Evolutionary conservation across 2,888 invertebrate species (phyloP), one percentile per base, ranked within the genome.

Genomic region (Apamea sordens): DNA sequence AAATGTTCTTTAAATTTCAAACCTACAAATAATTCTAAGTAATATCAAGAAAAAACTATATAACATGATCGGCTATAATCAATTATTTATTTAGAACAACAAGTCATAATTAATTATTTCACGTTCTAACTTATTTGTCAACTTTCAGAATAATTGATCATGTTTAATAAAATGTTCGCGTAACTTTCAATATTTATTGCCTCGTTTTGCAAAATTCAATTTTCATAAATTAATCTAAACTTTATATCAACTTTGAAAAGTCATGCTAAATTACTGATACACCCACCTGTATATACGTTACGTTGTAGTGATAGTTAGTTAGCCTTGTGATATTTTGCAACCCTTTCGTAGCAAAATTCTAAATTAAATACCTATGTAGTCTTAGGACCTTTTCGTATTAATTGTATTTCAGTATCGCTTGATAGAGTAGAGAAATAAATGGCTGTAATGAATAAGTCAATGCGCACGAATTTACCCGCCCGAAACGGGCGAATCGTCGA

Each of bases 221-320:
- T 83, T 86, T 79, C 72, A 85, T 83, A 82, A 88, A 83, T 88
- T 83, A 84, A 80, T 85, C 44, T 80, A 32, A 85, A 89, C 74
- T 82, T 82, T 75, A 72, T 84, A 64, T 80, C 47, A 84, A 86
- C 78, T 79, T 84, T 78, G 72, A 63, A 75, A 73, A 74, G 75
- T 79, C 47, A 74, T 73, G 74, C 41, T 24, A 44, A 78, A 64
- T 79, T 73, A 77, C 56, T 61, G 32, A 73, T 68, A 80, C 44
- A 77, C 24, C 10, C 56, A 56, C 10, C 10, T 24, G 10, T 24
- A 21, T 70, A 77, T 44, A 50, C 24, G 47, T n/a, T 65, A 28
- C 32, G 28, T n/a, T 47, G 6, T 50, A 21, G 2, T 53, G 36
- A 36, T 10, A 77, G n/a, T n/a, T n/a, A n/a, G n/a, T n/a, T n/a